phyloP scores from a whole-genome alignment of 2,888 invertebrate genomes.

The Torymus tubicola region DNA sequence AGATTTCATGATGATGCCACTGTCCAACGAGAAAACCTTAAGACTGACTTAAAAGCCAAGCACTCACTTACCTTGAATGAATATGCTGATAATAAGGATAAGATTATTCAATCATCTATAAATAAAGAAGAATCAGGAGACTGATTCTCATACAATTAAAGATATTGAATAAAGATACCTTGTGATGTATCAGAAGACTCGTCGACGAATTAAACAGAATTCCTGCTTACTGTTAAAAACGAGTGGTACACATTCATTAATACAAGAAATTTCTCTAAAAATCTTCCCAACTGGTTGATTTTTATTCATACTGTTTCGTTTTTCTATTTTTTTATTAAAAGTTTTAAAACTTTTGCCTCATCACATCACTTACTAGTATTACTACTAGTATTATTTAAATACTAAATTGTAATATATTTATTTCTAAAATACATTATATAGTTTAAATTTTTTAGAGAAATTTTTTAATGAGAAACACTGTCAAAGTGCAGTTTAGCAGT shows the following conservation, averaged over 20 bases:
- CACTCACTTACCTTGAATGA: constrained; percentile 69
- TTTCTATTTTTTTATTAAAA: constrained; percentile 12
- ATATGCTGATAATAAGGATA: constrained; percentile 66
- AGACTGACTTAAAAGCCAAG: constrained; percentile 76
- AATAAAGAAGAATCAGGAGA: constrained; percentile 70
- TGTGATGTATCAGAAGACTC: constrained; percentile 28
- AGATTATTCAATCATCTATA: constrained; percentile 64
- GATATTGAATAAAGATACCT: constrained; percentile 43
- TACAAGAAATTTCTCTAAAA: constrained; percentile 48
- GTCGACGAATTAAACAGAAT: constrained; percentile 51
- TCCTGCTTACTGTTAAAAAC: constrained; percentile 39
- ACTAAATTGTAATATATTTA: constrained; percentile 25
- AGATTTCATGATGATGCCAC: constrained; percentile 70
- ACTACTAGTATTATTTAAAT: constrained; percentile 7
- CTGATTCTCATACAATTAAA: constrained; percentile 64
- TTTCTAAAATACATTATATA: constrained; percentile 18
- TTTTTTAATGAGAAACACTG: constrained; percentile 23
- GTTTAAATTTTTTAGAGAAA: constrained; percentile 46
- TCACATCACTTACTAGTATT: constrained; percentile 14
- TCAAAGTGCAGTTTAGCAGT: constrained; percentile 25
- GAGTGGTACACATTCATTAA: constrained; percentile 12
- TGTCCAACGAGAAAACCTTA: constrained; percentile 71
- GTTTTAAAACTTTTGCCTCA: neutral
- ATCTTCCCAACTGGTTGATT: constrained; percentile 13
- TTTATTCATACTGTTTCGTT: constrained; percentile 13